A percentile compares a stretch with the other conserved stretches of the same genome.
These are phyloP conservation scores for Spheniscus humboldti DNA, from an alignment of 2,797 vertebrate species.

Conservation along the genomic window DNA sequence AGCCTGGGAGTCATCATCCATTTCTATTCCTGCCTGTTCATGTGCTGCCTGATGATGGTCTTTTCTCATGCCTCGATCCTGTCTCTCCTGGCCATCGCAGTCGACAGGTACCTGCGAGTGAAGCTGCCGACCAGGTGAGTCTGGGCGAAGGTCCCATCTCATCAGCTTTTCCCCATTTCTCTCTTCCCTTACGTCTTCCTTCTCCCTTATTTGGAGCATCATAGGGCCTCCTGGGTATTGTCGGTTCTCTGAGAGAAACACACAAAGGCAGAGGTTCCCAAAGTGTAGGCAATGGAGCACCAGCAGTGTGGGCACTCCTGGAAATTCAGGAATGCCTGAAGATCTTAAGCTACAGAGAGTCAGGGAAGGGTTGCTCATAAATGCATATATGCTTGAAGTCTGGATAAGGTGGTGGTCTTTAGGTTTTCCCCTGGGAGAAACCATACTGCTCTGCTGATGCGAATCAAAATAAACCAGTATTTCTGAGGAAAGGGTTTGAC, in stretches of 20 bases:
- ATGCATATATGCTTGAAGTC: not conserved
- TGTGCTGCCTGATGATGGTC: constrained; percentile 75
- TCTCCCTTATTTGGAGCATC: not conserved
- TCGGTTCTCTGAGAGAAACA: constrained; percentile 73
- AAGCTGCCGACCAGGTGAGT: constrained; percentile 73
- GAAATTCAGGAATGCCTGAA: not conserved
- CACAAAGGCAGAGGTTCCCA: not conserved
- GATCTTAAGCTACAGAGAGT: not conserved
- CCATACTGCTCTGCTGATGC: not conserved
- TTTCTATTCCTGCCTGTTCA: constrained; percentile 74
- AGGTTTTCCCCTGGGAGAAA: not conserved
- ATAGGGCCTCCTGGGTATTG: constrained; percentile 67
- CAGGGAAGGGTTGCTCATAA: not conserved
- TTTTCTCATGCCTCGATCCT: constrained; percentile 81
- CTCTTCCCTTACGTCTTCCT: not conserved
- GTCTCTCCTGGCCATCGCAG: constrained; percentile 78
- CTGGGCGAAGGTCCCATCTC: not conserved
- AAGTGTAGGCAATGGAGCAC: not conserved
- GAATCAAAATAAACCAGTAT: not conserved
- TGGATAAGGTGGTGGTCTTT: not conserved
- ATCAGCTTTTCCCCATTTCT: not conserved
- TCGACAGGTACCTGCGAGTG: constrained; percentile 79
- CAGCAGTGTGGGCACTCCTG: not conserved
- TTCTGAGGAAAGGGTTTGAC: not conserved
- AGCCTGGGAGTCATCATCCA: constrained; percentile 63